These are phyloP conservation scores for Echinops telfairi DNA, from an alignment of 2,113 vertebrate species.

Conservation along the genomic window DNA sequence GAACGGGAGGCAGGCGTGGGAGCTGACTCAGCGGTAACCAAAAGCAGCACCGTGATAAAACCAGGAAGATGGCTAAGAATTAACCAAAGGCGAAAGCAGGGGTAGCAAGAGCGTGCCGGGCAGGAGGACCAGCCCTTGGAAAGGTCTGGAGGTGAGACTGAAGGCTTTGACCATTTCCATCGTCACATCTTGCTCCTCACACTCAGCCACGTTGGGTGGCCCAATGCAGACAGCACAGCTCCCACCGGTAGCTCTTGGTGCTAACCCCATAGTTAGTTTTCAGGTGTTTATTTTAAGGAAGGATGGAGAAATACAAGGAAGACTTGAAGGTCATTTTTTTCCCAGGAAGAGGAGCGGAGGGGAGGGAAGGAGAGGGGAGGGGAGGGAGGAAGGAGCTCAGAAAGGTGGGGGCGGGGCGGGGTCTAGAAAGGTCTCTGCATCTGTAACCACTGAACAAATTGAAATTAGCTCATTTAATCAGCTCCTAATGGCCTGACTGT, in stretches of 20 bases:
- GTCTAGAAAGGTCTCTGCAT: constrained; percentile 76
- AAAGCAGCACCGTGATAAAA: accelerated
- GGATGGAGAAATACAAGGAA: constrained; percentile 54
- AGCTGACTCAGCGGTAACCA: not conserved
- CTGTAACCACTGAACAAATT: constrained; percentile 85
- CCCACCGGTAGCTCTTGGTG: not conserved
- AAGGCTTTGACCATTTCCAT: not conserved
- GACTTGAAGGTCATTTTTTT: constrained; percentile 69
- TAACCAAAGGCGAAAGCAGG: not conserved
- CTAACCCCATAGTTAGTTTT: not conserved
- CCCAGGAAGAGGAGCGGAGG: not conserved
- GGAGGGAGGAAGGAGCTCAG: constrained; percentile 45
- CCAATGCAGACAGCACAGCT: not conserved
- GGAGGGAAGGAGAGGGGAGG: constrained; percentile 71
- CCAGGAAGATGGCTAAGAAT: not conserved
- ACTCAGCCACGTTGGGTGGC: not conserved
- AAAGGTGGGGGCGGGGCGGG: constrained; percentile 63
- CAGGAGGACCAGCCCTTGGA: accelerated
- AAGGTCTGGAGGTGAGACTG: not conserved
- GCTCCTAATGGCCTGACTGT: constrained; percentile 83
- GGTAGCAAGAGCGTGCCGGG: too few relatives aligned
- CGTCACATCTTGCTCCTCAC: not conserved
- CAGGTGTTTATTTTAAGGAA: constrained; percentile 63
- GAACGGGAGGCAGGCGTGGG: not conserved
- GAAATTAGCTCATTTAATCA: constrained; percentile 86